Base-by-base conservation (phyloP, 2,113 vertebrate species). In the Guaruba guarouba region DNA sequence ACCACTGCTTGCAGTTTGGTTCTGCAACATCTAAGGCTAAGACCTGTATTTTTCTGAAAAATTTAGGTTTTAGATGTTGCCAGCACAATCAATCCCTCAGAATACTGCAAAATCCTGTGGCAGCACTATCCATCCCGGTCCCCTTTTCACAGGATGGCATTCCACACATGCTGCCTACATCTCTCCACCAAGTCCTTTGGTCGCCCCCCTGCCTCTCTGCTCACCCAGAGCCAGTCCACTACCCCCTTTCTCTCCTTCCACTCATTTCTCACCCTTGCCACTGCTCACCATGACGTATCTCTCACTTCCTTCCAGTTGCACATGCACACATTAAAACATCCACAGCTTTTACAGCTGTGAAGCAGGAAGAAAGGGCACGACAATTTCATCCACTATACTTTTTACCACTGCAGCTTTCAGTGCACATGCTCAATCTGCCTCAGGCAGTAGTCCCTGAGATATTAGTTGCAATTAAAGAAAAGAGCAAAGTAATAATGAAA, bases 401-500 rank as follows among this genome's bases (percentile, higher is more conserved):
- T 83, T 41, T 20, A 25, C 13, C 14, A 1, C 17, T 18, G 35
- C 66, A 52, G 67, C 24, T 82, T 75, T 82, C 2, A 1, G 28
- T 52, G 69, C 44, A 89, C 71, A 17, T 31, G 69, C 51, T 83
- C n/a, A 27, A 3, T 44, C 17, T 78, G 90, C 80, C 77, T 49
- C 66, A 44, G 88, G 88, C 88, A 75, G 41, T 49, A 25, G 19
- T 94, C 61, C 39, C 29, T 27, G 37, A 86, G 66, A 86, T 73
- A 92, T 69, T 49, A 66, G 37, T 20, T 76, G 88, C 2, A 44
- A 93, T 86, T 92, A 94, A 78, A 92, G 91, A 79, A 86, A 94
- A 93, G 82, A 94, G 57, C 88, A 94, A 92, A 81, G 62, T 81
- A 88, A 86, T 76, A 78, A 67, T 57, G 86, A 91, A 92, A 69